Evolutionary conservation across 2,888 invertebrate genomes (phyloP), one percentile per base, ranked within the genome.

Genomic region (Dyspetes luteomarginatus): DNA sequence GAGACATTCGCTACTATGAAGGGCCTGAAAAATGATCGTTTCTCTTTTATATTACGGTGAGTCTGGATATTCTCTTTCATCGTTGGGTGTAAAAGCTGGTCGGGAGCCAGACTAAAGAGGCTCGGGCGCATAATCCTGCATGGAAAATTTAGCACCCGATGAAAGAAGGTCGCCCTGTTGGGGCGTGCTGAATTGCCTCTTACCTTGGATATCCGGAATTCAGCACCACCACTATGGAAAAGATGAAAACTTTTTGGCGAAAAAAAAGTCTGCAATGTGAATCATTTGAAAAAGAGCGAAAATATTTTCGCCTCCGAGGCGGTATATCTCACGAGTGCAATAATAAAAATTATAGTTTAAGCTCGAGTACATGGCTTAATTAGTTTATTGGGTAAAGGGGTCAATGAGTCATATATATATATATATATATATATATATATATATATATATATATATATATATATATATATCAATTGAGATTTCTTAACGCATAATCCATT

Each of bases 101-200:
- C 52, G 19, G 76, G 30, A 43, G 71, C 22, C n/a, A 28, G 48
- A 60, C 7, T 15, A 36, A 58, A 30, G 60, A 48, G 36, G 48
- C 41, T 48, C 36, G 72, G 22, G 30, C 52, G 78, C 71, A 64
- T 78, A 78, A 81, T 77, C 74, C 78, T 74, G 78, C 78, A 69
- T 78, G 81, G 78, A 81, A 74, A 78, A 81, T 78, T 81, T 81
- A 77, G 74, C 81, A 78, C 74, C 76, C 72, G 80, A 76, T 76
- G 80, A 68, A 72, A 76, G 76, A 45, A 74, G 74, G 79, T 68
- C 80, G 28, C 50, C 41, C 24, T 56, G 62, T 22, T 55, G 52
- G 62, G 41, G 62, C 65, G 75, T 58, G 41, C 71, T 71, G 76
- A 76, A 81, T 76, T 72, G 80, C 72, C 76, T 80, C 65, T 73